Conservation (phyloP, 1,140 invertebrate species). For the Anagrus nilaparvatae region DNA sequence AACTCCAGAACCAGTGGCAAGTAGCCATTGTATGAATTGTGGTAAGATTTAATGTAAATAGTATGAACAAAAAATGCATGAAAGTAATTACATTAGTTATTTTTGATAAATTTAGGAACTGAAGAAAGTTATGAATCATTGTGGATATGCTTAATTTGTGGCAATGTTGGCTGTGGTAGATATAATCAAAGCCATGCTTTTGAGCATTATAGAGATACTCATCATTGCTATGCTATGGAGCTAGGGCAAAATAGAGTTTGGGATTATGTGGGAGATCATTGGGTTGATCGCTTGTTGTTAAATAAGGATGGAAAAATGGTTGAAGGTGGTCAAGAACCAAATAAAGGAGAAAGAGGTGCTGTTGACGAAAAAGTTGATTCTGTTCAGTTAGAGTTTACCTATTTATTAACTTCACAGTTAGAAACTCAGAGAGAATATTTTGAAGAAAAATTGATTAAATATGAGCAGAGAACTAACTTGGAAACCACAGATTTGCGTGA, state of each 20-base stretch:
- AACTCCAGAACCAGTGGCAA: constrained; percentile 80
- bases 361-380: constrained; percentile 85
- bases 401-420: constrained; percentile 91
- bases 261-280: constrained; percentile 96
- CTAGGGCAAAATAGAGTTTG: constrained; percentile 92
- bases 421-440: constrained; percentile 90
- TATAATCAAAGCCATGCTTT: constrained; percentile 60
- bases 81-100: background rate
- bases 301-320: constrained; percentile 98
- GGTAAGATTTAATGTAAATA: constrained; percentile 29
- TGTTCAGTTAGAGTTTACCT: constrained; percentile 91
- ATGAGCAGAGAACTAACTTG: constrained; percentile 44
- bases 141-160: constrained; percentile 99
- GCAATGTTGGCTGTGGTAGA: constrained; percentile 87
- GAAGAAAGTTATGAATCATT: constrained; percentile 62
- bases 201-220: constrained; percentile 85
- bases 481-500: constrained; percentile 45
- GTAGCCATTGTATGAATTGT: constrained; percentile 79
- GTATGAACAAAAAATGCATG: no score
- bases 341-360: constrained; percentile 35
- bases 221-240: constrained; percentile 95
- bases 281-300: constrained; percentile 91
- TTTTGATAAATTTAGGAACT: constrained; percentile 22
- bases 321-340: constrained; percentile 43
- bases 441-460: constrained; percentile 67